These are phyloP conservation scores for Herpailurus yagouaroundi DNA, from an alignment of 2,113 vertebrate species.

Conservation along the genomic window DNA sequence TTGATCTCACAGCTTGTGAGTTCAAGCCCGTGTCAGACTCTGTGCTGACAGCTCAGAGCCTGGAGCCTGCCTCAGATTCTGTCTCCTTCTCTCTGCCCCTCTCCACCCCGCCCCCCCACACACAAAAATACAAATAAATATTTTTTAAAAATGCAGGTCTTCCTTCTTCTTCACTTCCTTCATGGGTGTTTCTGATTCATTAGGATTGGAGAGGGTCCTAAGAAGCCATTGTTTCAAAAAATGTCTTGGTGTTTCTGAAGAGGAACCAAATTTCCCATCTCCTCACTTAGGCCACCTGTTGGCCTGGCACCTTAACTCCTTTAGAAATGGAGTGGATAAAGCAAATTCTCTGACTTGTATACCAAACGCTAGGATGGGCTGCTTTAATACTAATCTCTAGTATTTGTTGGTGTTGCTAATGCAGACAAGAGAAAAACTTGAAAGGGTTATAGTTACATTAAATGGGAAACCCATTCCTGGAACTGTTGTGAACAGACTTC, in stretches of 20 bases:
- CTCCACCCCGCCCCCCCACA: accelerated
- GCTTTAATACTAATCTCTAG: background rate
- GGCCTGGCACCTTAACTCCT: background rate
- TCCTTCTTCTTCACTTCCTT: background rate
- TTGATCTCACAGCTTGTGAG: no score
- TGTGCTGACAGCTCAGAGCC: no score
- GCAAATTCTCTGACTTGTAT: background rate
- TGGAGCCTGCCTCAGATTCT: no score
- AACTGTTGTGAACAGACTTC: background rate
- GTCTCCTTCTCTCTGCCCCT: no score
- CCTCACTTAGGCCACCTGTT: background rate
- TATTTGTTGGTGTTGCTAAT: background rate
- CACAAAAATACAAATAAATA: no score
- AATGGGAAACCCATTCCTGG: background rate
- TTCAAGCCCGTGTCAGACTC: no score
- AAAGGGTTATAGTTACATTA: background rate
- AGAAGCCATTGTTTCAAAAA: background rate
- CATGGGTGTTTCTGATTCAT: conserved; percentile 15
- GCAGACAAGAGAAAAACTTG: background rate
- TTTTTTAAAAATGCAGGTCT: background rate
- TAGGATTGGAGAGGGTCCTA: background rate
- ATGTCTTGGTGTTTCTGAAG: background rate
- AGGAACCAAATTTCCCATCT: background rate
- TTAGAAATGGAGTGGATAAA: background rate
- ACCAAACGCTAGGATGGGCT: background rate